Evolutionary conservation across 2,797 vertebrate species (phyloP).

Genomic region (Cheirogaleus major): DNA sequence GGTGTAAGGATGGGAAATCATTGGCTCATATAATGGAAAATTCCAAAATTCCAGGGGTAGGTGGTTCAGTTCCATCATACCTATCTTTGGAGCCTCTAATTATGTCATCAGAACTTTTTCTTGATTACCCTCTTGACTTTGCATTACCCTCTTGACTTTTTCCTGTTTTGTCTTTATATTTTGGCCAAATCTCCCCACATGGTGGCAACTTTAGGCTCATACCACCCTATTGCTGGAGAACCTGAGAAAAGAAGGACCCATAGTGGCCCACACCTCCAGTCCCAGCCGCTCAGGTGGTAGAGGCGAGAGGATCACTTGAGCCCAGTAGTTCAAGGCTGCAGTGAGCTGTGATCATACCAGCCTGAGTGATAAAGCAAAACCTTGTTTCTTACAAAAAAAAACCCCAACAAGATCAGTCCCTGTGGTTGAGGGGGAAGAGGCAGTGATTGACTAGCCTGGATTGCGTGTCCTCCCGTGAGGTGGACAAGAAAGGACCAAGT

Average conservation of each 20-base stretch:
- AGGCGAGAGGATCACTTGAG: background rate
- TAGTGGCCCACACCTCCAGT: background rate
- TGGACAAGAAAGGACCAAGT: background rate
- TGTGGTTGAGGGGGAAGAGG: too few species aligned
- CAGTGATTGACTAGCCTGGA: background rate
- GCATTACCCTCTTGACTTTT: background rate
- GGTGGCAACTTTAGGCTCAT: background rate
- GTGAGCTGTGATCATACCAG: background rate
- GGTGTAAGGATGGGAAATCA: background rate
- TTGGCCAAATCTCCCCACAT: background rate
- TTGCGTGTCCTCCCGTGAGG: background rate
- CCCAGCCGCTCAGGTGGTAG: background rate
- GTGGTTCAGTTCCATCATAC: background rate
- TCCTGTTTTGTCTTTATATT: background rate
- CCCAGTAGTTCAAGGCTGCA: background rate
- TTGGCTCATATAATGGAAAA: background rate
- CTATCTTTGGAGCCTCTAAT: background rate
- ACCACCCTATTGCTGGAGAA: background rate
- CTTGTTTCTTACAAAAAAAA: background rate
- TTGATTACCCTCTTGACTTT: background rate
- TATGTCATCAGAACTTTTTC: too few species aligned
- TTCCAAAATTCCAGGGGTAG: too few species aligned
- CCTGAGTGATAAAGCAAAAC: background rate
- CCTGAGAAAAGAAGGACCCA: background rate
- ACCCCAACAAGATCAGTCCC: too few species aligned